These are phyloP conservation scores for Aselliscus stoliczkanus DNA, from an alignment of 2,797 vertebrate species.

Conservation along the genomic window DNA sequence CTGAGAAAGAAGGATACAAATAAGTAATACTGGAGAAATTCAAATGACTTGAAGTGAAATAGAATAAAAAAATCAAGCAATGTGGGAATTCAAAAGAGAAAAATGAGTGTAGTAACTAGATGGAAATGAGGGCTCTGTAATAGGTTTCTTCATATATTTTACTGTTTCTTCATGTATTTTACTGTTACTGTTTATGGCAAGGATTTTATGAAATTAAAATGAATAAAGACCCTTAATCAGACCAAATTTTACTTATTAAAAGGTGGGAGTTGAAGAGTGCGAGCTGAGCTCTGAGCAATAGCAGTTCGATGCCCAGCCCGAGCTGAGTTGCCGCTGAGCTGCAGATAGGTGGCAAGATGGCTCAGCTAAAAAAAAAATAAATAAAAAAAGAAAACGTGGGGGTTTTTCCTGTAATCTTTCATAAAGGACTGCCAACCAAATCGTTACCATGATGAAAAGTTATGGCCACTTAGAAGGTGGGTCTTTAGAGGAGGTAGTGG, in stretches of 20 bases:
- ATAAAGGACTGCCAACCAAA: not conserved
- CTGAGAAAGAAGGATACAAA: not conserved
- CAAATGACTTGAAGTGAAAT: not conserved
- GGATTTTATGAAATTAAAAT: constrained; percentile 76
- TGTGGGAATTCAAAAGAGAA: not conserved
- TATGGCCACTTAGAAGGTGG: not conserved
- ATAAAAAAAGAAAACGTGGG: too few species aligned
- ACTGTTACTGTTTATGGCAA: constrained; percentile 54
- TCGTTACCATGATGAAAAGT: not conserved
- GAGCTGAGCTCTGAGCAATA: too few species aligned
- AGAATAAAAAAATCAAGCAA: not conserved
- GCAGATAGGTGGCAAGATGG: too few species aligned
- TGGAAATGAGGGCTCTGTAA: not conserved
- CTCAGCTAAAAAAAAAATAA: too few species aligned
- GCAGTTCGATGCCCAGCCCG: too few species aligned
- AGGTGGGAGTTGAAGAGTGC: too few species aligned
- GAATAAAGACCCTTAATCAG: constrained; percentile 65
- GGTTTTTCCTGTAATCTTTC: constrained; percentile 54
- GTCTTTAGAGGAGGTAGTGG: not conserved
- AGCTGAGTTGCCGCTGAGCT: too few species aligned
- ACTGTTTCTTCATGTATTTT: not conserved
- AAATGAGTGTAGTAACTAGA: not conserved
- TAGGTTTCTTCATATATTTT: not conserved
- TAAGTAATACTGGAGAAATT: not conserved
- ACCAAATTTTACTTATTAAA: constrained; percentile 68